Conservation (phyloP, 2,113 vertebrate genomes). For the Bujurquina vittata region DNA sequence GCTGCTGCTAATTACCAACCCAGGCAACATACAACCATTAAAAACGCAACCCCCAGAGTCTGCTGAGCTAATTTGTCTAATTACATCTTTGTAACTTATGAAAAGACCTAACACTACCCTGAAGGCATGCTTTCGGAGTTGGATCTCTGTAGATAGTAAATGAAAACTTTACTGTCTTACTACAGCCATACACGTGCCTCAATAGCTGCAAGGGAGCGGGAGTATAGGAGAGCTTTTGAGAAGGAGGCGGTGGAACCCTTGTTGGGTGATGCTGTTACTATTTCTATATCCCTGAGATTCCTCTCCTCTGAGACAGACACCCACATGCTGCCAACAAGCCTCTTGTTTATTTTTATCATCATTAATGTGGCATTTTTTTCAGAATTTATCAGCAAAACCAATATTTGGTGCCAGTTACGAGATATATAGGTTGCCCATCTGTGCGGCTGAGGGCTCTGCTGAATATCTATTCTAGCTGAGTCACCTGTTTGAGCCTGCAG, state of each 20-base stretch:
- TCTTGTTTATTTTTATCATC: conserved; percentile 70
- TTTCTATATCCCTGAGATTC: conserved; percentile 67
- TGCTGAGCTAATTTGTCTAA: conserved; percentile 81
- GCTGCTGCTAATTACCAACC: conserved; percentile 79
- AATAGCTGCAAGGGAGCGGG: conserved; percentile 50
- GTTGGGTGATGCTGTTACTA: conserved; percentile 64
- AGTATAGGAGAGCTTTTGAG: conserved; percentile 22
- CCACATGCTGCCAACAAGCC: conserved; percentile 65
- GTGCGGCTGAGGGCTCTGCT: conserved; percentile 61
- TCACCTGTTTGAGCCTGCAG: conserved; percentile 9
- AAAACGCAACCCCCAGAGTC: conserved; percentile 75
- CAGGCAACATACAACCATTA: conserved; percentile 75
- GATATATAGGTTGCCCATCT: conserved; percentile 50
- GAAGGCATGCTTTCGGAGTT: conserved; percentile 65
- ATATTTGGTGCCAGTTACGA: conserved; percentile 73
- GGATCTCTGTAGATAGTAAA: conserved; percentile 61
- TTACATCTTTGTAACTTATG: conserved; percentile 80
- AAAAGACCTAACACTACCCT: conserved; percentile 77
- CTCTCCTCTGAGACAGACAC: conserved; percentile 64
- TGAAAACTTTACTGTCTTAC: conserved; percentile 65
- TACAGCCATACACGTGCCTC: conserved; percentile 26
- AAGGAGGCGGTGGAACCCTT: conserved; percentile 54
- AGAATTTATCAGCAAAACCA: conserved; percentile 75
- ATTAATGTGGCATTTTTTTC: conserved; percentile 54
- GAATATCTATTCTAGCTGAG: conserved; percentile 25